Base-by-base conservation (phyloP, 23 tunicate genomes). In the Oikopleura dioica region DNA sequence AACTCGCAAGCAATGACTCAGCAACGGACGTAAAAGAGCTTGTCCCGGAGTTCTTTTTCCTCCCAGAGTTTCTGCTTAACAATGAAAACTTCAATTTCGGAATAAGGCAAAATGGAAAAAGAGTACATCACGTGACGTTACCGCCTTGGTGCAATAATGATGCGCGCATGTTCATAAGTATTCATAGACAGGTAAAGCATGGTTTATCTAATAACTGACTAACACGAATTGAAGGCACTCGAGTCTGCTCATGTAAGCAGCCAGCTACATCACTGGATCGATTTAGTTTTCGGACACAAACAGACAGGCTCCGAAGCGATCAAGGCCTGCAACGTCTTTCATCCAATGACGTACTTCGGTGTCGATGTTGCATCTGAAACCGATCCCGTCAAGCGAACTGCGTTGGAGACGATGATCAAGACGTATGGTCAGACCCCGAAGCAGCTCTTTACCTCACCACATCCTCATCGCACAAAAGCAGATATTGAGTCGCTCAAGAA, bases 381-480 rank as follows among this genome's bases (percentile, higher is more conserved):
- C 28, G 96, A 89, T 38, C 91, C 96, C 0, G 86, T 89, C 36
- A 85, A 84, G 76, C 79, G 96, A 2, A 82, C 68, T 36, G 96
- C 96, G 5, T 76, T 89, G 59, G 91, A 89, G 78, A 89, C 96
- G n/a, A 89, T 89, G 96, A 83, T 89, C 68, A 89, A 89, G 69
- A 89, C 96, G 0, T 89, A 89, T 77, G 96, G 96, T 59, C 96
- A 89, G 77, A 89, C 96, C 50, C 96, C 96, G 26, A 89, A 84
- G 67, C 80, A 82, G 78, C 77, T 89, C 35, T 89, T 89, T 75
- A 69, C 83, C 34, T 1, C 59, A 1, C 96, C 96, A 1, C 96
- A 84, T 37, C 91, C 86, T 0, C 68, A 82, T 1, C 59, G 80
- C 36, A 37, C 38, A 0, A 35, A 72, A 26, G 81, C 16, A 9